Conservation (phyloP, 1,140 invertebrate species). For the Eumeta japonica region DNA sequence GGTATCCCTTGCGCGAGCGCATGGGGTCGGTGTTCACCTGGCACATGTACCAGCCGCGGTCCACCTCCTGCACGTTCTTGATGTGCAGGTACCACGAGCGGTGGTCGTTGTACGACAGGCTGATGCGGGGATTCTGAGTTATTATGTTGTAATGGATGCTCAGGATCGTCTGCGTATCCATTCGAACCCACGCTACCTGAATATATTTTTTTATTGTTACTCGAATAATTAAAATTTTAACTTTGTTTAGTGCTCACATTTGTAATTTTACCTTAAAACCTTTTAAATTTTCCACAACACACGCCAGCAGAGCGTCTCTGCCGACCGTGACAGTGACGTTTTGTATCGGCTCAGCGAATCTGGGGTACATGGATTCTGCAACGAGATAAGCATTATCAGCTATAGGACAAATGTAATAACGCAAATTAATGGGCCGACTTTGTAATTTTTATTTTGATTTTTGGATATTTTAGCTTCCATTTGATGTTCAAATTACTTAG, state of each 20-base stretch:
- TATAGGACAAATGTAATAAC: neutral
- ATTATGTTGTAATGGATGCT: slow-evolving; percentile 88
- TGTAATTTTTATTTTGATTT: neutral
- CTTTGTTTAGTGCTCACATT: too few relatives aligned
- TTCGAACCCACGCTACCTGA: slow-evolving; percentile 86
- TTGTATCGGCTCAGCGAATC: slow-evolving; percentile 86
- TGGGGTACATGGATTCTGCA: slow-evolving; percentile 65
- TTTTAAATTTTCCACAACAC: slow-evolving; percentile 89
- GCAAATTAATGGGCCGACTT: neutral
- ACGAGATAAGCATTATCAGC: slow-evolving; percentile 18
- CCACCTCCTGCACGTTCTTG: slow-evolving; percentile 75
- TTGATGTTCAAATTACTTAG: too few relatives aligned
- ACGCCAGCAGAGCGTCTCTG: slow-evolving; percentile 84
- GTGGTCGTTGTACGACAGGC: slow-evolving; percentile 82
- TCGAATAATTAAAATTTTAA: too few relatives aligned
- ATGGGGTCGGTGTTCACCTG: slow-evolving; percentile 86
- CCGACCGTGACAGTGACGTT: slow-evolving; percentile 92
- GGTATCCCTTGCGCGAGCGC: slow-evolving; percentile 77
- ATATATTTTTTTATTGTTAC: slow-evolving; percentile 12
- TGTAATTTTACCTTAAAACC: slow-evolving; percentile 84
- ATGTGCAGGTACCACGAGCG: slow-evolving; percentile 85
- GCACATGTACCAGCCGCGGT: slow-evolving; percentile 84
- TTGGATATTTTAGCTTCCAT: neutral
- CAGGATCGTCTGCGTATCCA: slow-evolving; percentile 88
- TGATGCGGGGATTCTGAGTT: slow-evolving; percentile 82